A percentile compares a stretch with the other conserved stretches of the same genome.
These are phyloP conservation scores for Microtus richardsoni DNA, from an alignment of 2,113 vertebrate genomes.

Conservation along the genomic window DNA sequence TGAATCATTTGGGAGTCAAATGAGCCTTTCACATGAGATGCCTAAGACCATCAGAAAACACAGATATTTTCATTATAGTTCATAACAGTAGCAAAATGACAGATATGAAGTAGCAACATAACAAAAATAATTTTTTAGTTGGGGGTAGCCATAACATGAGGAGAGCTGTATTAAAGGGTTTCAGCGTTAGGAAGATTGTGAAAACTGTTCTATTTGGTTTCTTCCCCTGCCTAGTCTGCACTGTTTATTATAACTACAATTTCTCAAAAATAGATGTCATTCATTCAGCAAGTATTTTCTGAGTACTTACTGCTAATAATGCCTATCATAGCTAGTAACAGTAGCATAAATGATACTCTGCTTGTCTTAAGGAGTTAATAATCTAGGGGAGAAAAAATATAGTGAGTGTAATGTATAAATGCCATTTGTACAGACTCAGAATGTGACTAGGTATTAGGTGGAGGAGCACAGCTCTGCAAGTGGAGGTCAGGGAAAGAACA, in stretches of 20 bases:
- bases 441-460: neutral
- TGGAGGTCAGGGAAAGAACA: neutral
- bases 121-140: neutral
- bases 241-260: neutral
- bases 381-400: neutral
- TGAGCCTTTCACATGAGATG: neutral
- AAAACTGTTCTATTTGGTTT: neutral
- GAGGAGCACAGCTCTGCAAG: neutral
- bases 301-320: neutral
- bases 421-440: neutral
- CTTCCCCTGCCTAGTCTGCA: neutral
- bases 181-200: neutral
- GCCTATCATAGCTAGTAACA: neutral
- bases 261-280: conserved; percentile 1
- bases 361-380: neutral
- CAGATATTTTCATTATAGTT: neutral
- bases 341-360: neutral
- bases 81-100: neutral
- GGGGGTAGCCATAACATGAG: neutral
- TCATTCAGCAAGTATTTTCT: conserved; percentile 35
- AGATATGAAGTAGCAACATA: neutral
- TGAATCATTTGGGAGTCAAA: neutral
- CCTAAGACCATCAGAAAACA: neutral
- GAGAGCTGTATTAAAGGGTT: neutral
- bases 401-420: neutral